Percentiles rank a stretch among this genome's conserved stretches.
These are phyloP conservation scores for Dryobota labecula DNA, from an alignment of 2,888 invertebrate species.

Conservation along the genomic window DNA sequence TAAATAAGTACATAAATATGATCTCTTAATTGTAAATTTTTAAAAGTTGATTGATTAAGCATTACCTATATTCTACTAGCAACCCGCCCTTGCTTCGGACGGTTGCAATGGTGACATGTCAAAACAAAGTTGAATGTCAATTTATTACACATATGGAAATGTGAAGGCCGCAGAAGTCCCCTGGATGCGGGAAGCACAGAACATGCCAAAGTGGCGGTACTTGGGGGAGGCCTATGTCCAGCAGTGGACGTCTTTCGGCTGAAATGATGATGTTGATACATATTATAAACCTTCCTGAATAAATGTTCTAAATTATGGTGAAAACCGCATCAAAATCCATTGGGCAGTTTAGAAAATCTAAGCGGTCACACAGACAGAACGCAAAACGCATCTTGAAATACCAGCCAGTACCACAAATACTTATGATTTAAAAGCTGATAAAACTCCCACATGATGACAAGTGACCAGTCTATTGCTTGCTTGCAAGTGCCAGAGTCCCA, in stretches of 20 bases:
- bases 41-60: not conserved
- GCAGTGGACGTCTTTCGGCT: no score
- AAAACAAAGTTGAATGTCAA: not conserved
- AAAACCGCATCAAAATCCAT: not conserved
- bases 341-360: not conserved
- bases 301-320: not conserved
- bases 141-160: not conserved
- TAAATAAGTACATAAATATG: not conserved
- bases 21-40: not conserved
- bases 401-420: not conserved
- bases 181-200: no score
- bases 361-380: not conserved
- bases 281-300: not conserved
- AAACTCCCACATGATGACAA: constrained; percentile 15
- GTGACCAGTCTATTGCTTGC: not conserved
- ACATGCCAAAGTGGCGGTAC: no score
- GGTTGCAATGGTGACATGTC: not conserved
- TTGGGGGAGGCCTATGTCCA: no score
- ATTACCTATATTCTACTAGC: no score
- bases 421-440: constrained; percentile 19
- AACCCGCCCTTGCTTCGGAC: not conserved
- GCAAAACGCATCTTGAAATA: not conserved
- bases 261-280: no score
- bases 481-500: not conserved
- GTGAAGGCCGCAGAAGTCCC: no score